Evolutionary conservation across 2,797 vertebrate genomes (phyloP), one percentile per base, ranked within the genome.

Genomic region (Pelobates cultripes): DNA sequence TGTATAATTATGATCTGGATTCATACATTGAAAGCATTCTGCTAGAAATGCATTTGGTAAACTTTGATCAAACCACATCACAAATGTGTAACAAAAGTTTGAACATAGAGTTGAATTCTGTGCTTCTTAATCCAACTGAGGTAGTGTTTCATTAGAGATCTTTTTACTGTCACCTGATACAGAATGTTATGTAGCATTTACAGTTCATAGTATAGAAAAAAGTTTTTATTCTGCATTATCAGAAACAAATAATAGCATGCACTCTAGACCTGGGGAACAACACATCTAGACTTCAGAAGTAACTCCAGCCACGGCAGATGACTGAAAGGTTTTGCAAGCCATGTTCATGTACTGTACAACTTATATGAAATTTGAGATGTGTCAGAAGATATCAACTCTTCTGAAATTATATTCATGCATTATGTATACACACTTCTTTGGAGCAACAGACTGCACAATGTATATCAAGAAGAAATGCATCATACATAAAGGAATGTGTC

Each of bases 401-500:
- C 17, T 14, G 42, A 68, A 13, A 51, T 51, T 28, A 70, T 70
- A 10, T 71, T 71, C 9, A 43, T 70, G 15, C 14, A 70, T 70
- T 45, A 70, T 70, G 43, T 44, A 70, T 70, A 44, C 28, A 43
- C 70, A 7, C 5, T 45, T 3, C 55, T 12, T 57, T 51, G 47
- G 55, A 64, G 28, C 17, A 64, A 64, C 6, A 64, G 61, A 4
- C 9, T 7, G 7, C 14, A 57, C 47, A 28, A 28, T 71, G 70
- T 71, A 51, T 71, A 44, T 28, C 2, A 42, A 4, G 13, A 73
- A 13, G 13, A 64, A 64, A 45, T 61, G 43, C 12, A 75, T 40
- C 42, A 41, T 75, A 66, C 15, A 41, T 85, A 89, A 85, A 85
- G 83, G 78, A 85, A 85, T 84, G 86, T 84, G 86, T 87, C 84